Conservation (phyloP, 2,797 vertebrate genomes). For the Lagocephalus sceleratus region DNA sequence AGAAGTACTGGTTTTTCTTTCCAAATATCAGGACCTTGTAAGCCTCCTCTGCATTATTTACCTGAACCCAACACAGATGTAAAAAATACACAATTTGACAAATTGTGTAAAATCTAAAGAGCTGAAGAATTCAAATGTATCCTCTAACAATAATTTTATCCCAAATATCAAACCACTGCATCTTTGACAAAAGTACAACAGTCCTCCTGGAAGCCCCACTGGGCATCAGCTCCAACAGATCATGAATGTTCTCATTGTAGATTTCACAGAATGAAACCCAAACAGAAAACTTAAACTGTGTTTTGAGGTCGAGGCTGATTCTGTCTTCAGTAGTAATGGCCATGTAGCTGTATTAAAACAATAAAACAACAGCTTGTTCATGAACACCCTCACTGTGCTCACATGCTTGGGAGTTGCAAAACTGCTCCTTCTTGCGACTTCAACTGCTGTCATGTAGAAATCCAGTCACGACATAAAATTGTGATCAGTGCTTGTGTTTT, state of each 20-base stretch:
- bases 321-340: slow-evolving; percentile 56
- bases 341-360: too few relatives aligned
- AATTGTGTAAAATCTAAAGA: too few relatives aligned
- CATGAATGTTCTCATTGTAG: slow-evolving; percentile 94
- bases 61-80: slow-evolving; percentile 95
- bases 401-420: too few relatives aligned
- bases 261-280: slow-evolving; percentile 98
- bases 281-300: slow-evolving; percentile 80
- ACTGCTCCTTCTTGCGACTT: too few relatives aligned
- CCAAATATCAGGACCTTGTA: slow-evolving; percentile 87
- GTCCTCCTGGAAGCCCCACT: slow-evolving; percentile 73
- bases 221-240: slow-evolving; percentile 81
- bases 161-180: slow-evolving; percentile 41
- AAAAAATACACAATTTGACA: slow-evolving; percentile 1
- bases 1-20: slow-evolving; percentile 88
- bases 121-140: too few relatives aligned
- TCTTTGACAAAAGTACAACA: slow-evolving; percentile 87
- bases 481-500: too few relatives aligned
- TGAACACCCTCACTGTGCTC: too few relatives aligned
- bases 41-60: slow-evolving; percentile 86
- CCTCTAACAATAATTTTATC: too few relatives aligned
- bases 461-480: too few relatives aligned
- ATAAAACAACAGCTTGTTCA: too few relatives aligned
- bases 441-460: too few relatives aligned
- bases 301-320: slow-evolving; percentile 51